Base-by-base conservation (phyloP, 2,888 invertebrate genomes). In the Allophyes oxyacanthae region DNA sequence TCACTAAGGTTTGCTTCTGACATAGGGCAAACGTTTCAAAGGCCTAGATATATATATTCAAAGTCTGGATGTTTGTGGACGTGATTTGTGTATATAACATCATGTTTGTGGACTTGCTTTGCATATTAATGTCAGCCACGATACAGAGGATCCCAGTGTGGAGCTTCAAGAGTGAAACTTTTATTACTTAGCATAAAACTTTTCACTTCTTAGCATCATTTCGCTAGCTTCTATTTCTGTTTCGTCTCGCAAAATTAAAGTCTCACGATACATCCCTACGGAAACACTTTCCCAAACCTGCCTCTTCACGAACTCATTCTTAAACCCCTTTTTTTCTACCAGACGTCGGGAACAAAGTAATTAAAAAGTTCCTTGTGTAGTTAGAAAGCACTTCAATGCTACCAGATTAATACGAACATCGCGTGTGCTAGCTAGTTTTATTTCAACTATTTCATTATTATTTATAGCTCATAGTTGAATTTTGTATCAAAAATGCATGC, bases 281-380 rank as follows among this genome's bases (percentile, higher is more conserved):
- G 40, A 55, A 69, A 70, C 65, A 63, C 63, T 66, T 69, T 51
- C 50, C 51, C 45, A 36, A 64, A 62, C 48, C 66, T 55, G 42
- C 58, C 58, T 64, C 55, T 74, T 57, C 53, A 56, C 40, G 37
- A 46, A 45, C 59, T 71, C 60, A 64, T 80, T 74, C 71, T 66
- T 67, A 46, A 57, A 64, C 59, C 67, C 60, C 65, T 65, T 77
- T 78, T 81, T 79, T 77, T 69, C 72, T 76, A 79, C 67, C 79
- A 84, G 80, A 81, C 83, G 76, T 75, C 75, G 77, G 81, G 82
- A 82, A 82, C 81, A 81, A 84, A 84, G 84, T 85, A 86, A 86
- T 86, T 86, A 86, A 86, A 84, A 85, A 85, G 80, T 85, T 85
- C 76, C 67, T 73, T 78, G 61, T 74, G 69, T 78, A 79, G 84